These are phyloP conservation scores for Bilobella aurantiaca DNA, from an alignment of 1,140 invertebrate species.

Conservation along the genomic window DNA sequence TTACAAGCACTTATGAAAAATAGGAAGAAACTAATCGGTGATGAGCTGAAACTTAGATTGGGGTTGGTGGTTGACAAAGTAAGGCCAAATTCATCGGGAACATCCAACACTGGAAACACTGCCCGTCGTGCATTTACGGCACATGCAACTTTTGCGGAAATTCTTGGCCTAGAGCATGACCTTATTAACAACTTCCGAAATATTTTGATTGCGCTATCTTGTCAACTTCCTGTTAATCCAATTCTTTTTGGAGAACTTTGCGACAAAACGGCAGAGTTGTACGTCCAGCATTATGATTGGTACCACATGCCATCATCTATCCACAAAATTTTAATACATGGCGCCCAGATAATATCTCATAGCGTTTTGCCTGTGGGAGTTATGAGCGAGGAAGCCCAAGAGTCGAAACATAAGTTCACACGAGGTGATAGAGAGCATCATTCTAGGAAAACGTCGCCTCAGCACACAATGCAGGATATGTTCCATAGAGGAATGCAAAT, in stretches of 20 bases:
- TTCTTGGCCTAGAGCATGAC: slow-evolving; percentile 13
- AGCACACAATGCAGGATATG: neutral
- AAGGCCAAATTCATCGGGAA: slow-evolving; percentile 18
- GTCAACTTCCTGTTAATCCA: slow-evolving; percentile 4
- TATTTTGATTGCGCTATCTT: slow-evolving; percentile 14
- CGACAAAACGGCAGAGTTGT: neutral
- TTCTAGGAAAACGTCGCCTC: slow-evolving; percentile 3
- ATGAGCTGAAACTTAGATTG: slow-evolving; percentile 1
- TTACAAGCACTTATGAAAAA: neutral
- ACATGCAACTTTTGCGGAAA: slow-evolving; percentile 2
- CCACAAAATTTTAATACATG: slow-evolving; percentile 22
- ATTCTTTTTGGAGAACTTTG: slow-evolving; percentile 10
- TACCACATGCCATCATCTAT: slow-evolving; percentile 18
- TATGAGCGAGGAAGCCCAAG: slow-evolving; percentile 7
- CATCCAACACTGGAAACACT: slow-evolving; percentile 23
- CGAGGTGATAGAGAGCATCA: neutral
- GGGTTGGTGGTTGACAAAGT: slow-evolving; percentile 21
- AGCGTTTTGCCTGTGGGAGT: slow-evolving; percentile 12
- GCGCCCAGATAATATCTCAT: neutral
- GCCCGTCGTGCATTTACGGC: slow-evolving; percentile 21
- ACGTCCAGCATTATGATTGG: slow-evolving; percentile 15
- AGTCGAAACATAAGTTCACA: slow-evolving; percentile 10
- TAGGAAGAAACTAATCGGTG: slow-evolving; percentile 11
- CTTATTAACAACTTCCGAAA: slow-evolving; percentile 10
- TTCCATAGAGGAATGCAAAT: slow-evolving; percentile 1